These are phyloP conservation scores for Zosterops borbonicus DNA, from an alignment of 2,113 vertebrate genomes.

Conservation along the genomic window DNA sequence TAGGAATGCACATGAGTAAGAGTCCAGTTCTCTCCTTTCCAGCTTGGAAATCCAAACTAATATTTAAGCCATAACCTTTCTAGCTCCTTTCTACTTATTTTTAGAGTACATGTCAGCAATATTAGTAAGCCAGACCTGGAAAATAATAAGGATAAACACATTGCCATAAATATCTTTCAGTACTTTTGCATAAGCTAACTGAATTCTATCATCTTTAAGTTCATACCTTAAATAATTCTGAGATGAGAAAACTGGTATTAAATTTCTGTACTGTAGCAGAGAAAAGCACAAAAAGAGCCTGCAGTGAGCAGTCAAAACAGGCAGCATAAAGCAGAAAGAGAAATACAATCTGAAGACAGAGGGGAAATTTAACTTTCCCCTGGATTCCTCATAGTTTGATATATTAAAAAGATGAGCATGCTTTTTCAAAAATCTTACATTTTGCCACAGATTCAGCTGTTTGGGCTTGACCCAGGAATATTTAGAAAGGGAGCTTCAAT, in stretches of 20 bases:
- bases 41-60: neutral
- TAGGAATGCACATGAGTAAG: neutral
- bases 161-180: neutral
- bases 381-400: neutral
- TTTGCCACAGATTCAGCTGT: neutral
- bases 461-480: neutral
- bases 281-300: conserved; percentile 1
- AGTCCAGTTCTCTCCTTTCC: neutral
- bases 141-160: neutral
- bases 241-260: neutral
- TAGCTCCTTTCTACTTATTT: neutral
- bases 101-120: neutral
- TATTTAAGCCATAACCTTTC: neutral
- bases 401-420: neutral
- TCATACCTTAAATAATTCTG: conserved; percentile 8
- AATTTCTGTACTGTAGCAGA: neutral
- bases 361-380: neutral
- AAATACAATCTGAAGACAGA: neutral
- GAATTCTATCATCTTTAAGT: neutral
- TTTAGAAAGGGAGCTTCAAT: neutral
- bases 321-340: neutral
- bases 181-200: neutral
- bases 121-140: neutral
- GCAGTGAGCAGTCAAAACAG: neutral
- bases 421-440: neutral